Evolutionary conservation across 2,113 vertebrate species (phyloP).

Genomic region (Glaucomys volans): DNA sequence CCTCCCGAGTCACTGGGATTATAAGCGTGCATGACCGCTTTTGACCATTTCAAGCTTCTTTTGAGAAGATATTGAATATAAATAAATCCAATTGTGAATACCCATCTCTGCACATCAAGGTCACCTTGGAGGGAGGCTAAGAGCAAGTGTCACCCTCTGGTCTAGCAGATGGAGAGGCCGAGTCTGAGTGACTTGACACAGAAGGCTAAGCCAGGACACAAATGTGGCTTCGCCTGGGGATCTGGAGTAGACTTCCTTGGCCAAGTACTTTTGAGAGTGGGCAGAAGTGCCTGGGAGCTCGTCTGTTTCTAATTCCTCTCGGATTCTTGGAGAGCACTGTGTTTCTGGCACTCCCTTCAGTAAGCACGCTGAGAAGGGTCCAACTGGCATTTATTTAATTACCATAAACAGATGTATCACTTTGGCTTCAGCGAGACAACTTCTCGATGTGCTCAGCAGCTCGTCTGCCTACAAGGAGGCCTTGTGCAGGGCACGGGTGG

Average conservation of each 20-base stretch:
- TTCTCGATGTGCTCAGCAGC: background rate
- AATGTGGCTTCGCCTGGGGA: background rate
- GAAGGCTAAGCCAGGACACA: no score
- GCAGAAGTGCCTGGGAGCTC: background rate
- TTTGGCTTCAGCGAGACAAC: constrained; percentile 25
- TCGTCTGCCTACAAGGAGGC: background rate
- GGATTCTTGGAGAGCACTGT: background rate
- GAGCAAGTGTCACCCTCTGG: background rate
- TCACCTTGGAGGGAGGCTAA: background rate
- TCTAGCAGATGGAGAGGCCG: background rate
- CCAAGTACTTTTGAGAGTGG: background rate
- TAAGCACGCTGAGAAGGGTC: background rate
- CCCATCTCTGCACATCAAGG: background rate
- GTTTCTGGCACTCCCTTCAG: background rate
- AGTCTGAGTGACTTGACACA: background rate
- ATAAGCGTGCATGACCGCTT: no score
- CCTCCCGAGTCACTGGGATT: no score
- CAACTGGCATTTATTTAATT: constrained; percentile 51
- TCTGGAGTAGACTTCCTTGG: background rate
- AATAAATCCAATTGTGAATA: background rate
- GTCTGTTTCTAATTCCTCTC: background rate
- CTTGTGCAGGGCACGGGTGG: rapidly evolving
- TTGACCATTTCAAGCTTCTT: background rate
- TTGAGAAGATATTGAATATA: background rate
- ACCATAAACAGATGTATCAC: constrained; percentile 45